phyloP scores from a whole-genome alignment of 2,888 invertebrate genomes.

The Drosophila neoperkinsi region DNA sequence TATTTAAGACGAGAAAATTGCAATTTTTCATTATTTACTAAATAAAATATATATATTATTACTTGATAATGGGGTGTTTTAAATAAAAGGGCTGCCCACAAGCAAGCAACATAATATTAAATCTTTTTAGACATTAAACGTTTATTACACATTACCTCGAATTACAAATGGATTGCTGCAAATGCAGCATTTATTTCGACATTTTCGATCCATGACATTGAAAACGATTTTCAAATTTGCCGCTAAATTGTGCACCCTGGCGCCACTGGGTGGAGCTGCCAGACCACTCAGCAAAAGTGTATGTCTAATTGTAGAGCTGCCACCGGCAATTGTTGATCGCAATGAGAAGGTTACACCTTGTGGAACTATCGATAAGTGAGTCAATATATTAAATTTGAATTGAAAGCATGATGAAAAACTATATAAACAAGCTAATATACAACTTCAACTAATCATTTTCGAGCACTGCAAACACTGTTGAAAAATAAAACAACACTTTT shows the following conservation, averaged over 20 bases:
- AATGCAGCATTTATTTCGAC: not conserved
- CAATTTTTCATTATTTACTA: constrained; percentile 28
- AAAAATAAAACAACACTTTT: not conserved
- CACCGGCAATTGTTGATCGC: constrained; percentile 13
- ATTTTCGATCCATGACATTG: not conserved
- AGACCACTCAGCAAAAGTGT: constrained; percentile 9
- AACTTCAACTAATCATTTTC: not conserved
- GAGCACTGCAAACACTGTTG: not conserved
- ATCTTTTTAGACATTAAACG: not conserved
- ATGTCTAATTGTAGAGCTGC: not conserved
- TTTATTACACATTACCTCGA: not conserved
- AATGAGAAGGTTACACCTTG: constrained; percentile 3
- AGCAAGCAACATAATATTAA: constrained; percentile 9
- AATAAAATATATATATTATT: constrained; percentile 17
- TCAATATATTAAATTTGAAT: constrained; percentile 2
- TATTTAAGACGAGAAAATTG: constrained; percentile 48
- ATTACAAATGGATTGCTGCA: not conserved
- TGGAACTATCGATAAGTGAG: constrained; percentile 22
- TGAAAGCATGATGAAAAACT: not conserved
- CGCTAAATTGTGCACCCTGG: not conserved
- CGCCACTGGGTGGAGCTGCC: constrained; percentile 19
- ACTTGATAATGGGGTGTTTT: not conserved
- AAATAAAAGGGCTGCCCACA: not conserved
- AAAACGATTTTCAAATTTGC: not conserved
- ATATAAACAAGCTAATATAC: not conserved